Evolutionary conservation across 1,140 invertebrate genomes (phyloP).

Genomic region (Brachionus koreanus): DNA sequence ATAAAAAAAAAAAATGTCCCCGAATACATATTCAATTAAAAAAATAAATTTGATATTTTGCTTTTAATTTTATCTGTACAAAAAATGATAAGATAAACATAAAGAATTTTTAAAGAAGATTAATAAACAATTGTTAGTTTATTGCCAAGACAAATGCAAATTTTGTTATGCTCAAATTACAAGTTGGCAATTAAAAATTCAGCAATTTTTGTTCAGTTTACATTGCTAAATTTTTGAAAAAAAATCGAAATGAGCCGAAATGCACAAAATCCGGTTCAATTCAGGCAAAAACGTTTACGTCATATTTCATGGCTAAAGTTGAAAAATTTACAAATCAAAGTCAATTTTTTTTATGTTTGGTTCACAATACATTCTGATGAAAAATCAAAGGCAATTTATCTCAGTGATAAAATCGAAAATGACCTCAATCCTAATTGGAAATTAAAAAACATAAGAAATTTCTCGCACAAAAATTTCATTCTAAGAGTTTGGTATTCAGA

Average conservation of each 20-base stretch:
- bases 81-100: not conserved
- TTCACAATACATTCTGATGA: not conserved
- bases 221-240: not conserved
- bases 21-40: no score
- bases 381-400: not conserved
- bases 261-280: not conserved
- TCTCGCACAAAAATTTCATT: not conserved
- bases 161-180: slow-evolving; percentile 21
- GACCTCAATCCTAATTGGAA: slow-evolving; percentile 20
- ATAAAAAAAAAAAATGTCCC: no score
- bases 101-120: not conserved
- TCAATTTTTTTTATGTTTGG: slow-evolving; percentile 5
- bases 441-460: not conserved
- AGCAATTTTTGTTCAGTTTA: not conserved
- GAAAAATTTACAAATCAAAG: slow-evolving; percentile 20
- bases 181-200: slow-evolving; percentile 4
- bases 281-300: not conserved
- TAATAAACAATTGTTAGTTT: not conserved
- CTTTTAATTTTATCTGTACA: not conserved
- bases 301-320: not conserved
- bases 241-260: not conserved
- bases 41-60: no score
- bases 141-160: not conserved
- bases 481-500: slow-evolving; percentile 5
- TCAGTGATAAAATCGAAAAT: slow-evolving; percentile 4